Evolutionary conservation across 2,888 invertebrate species (phyloP).

Genomic region (Zonitis immaculata): DNA sequence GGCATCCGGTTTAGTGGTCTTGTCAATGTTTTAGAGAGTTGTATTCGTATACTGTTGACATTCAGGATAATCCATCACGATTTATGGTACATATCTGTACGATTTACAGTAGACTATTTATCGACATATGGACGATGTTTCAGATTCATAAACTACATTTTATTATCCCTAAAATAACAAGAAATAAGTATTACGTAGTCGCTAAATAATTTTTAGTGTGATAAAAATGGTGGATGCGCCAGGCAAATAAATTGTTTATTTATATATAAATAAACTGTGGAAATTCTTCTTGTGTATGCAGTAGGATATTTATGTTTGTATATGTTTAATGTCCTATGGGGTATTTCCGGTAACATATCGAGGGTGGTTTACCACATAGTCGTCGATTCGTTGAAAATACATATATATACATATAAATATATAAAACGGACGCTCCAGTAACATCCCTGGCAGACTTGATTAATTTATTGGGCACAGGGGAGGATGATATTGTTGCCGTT

Average conservation of each 20-base stretch:
- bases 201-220: background rate
- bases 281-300: background rate
- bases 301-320: background rate
- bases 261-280: background rate
- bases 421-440: slow-evolving; percentile 24
- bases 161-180: slow-evolving; percentile 11
- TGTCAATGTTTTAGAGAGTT: slow-evolving; percentile 39
- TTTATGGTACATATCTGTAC: slow-evolving; percentile 43
- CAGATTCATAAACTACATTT: slow-evolving; percentile 35
- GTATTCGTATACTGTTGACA: slow-evolving; percentile 32
- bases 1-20: slow-evolving; percentile 27
- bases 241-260: background rate
- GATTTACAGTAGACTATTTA: slow-evolving; percentile 44
- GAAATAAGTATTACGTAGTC: no score
- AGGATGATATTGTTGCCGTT: slow-evolving; percentile 31
- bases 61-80: slow-evolving; percentile 47
- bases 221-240: background rate
- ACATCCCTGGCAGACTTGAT: slow-evolving; percentile 44
- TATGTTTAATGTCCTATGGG: background rate
- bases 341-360: background rate
- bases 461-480: slow-evolving; percentile 49
- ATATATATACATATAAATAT: no score
- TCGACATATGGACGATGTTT: slow-evolving; percentile 32
- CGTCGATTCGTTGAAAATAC: slow-evolving; percentile 15
- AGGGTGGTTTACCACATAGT: slow-evolving; percentile 3